Evolutionary conservation across 2,113 vertebrate genomes (phyloP).

Genomic region (Microtus pennsylvanicus): DNA sequence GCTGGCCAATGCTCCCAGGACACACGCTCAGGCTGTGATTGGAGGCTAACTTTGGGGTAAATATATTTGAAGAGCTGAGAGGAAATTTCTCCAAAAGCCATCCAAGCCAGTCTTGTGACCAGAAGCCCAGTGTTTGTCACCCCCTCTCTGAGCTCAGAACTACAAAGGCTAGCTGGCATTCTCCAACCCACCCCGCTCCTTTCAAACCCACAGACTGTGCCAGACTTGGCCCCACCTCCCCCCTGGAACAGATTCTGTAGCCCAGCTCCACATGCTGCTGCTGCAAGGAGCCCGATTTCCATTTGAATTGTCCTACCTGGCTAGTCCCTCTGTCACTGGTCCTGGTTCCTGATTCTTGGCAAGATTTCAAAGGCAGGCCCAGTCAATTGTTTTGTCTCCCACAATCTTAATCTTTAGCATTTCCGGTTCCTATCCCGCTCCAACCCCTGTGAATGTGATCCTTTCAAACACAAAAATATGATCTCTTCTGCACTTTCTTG

Average conservation of each 20-base stretch:
- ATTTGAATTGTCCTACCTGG: constrained; percentile 70
- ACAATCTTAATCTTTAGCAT: constrained; percentile 21
- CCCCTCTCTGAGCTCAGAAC: constrained; percentile 60
- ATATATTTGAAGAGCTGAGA: constrained; percentile 12
- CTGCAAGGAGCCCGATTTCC: constrained; percentile 59
- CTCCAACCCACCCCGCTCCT: constrained; percentile 68
- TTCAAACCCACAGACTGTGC: constrained; percentile 75
- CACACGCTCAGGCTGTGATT: constrained; percentile 5
- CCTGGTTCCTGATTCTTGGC: constrained; percentile 56
- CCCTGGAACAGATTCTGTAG: constrained; percentile 65
- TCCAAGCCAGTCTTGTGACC: constrained; percentile 64
- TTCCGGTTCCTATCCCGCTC: not conserved
- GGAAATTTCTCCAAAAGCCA: constrained; percentile 64
- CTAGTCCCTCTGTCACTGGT: constrained; percentile 45
- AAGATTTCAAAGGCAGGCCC: constrained; percentile 53
- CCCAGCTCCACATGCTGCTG: constrained; percentile 37
- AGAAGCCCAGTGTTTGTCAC: constrained; percentile 52
- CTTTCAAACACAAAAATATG: constrained; percentile 8
- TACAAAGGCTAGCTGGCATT: constrained; percentile 76
- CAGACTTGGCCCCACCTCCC: constrained; percentile 75
- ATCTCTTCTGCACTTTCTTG: constrained; percentile 8
- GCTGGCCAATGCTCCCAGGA: not conserved
- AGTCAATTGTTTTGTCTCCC: not conserved
- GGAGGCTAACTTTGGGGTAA: constrained; percentile 26
- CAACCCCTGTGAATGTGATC: not conserved